Conservation (phyloP, 1,140 invertebrate species). For the Zaprionus gabonicus region DNA sequence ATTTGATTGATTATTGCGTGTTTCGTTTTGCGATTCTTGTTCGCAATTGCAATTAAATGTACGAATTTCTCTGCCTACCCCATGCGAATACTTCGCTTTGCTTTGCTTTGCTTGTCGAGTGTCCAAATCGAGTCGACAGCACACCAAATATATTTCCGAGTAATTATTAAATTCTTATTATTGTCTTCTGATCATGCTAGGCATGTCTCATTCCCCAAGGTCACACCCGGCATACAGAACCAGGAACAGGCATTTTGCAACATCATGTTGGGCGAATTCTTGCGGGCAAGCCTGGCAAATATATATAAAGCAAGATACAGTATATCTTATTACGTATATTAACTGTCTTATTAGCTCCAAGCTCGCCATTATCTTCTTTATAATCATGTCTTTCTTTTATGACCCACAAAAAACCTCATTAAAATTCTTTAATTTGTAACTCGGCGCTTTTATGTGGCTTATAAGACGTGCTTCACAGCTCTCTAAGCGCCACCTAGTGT, state of each 20-base stretch:
- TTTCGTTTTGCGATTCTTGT: constrained; percentile 8
- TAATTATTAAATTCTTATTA: constrained; percentile 3
- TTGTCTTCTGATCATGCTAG: not conserved
- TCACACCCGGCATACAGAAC: not conserved
- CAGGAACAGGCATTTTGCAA: not conserved
- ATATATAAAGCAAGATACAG: not conserved
- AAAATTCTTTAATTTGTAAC: constrained; percentile 54
- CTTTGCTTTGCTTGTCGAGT: constrained; percentile 16
- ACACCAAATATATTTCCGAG: constrained; percentile 20
- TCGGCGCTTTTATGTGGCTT: constrained; percentile 24
- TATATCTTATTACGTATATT: not conserved
- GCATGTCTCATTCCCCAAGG: constrained; percentile 11
- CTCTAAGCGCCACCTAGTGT: constrained; percentile 50
- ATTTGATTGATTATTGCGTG: constrained; percentile 44
- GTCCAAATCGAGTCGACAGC: constrained; percentile 37
- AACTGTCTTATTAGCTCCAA: not conserved
- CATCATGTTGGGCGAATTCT: not conserved
- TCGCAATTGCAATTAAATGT: constrained; percentile 48
- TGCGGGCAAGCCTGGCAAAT: not conserved
- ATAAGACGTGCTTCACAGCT: not conserved
- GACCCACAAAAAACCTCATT: constrained; percentile 20
- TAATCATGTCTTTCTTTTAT: constrained; percentile 21
- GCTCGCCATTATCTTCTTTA: constrained; percentile 7
- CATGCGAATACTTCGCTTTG: not conserved
- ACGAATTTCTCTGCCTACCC: constrained; percentile 27